phyloP scores from a whole-genome alignment of 1,140 invertebrate genomes.

The Drosophila tsacasi region DNA sequence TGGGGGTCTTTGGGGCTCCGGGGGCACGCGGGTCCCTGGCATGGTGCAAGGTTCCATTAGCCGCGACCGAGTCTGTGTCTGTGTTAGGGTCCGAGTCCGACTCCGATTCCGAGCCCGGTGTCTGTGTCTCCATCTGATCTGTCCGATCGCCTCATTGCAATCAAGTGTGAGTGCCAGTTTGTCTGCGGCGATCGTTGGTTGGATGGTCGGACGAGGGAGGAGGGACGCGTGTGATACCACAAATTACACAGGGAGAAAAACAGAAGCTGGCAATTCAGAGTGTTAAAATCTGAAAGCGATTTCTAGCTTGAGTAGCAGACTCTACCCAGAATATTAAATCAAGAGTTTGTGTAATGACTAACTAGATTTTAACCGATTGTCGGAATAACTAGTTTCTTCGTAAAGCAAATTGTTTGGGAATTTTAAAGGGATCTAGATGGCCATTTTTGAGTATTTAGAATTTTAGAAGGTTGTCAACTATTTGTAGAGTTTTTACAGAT shows the following conservation, averaged over 20 bases:
- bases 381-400: too few species aligned
- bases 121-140: slow-evolving; percentile 2
- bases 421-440: neutral
- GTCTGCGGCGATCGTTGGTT: slow-evolving; percentile 70
- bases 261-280: neutral
- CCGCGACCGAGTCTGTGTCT: slow-evolving; percentile 47
- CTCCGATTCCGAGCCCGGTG: slow-evolving; percentile 9
- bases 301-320: neutral
- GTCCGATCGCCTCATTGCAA: slow-evolving; percentile 64
- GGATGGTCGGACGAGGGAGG: slow-evolving; percentile 4
- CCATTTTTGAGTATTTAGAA: neutral
- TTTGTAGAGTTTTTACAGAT: neutral
- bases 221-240: slow-evolving; percentile 28
- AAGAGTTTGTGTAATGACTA: neutral
- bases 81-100: slow-evolving; percentile 3
- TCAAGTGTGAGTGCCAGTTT: slow-evolving; percentile 82
- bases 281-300: neutral
- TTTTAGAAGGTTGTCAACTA: neutral
- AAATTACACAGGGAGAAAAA: slow-evolving; percentile 19
- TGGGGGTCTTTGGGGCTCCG: neutral
- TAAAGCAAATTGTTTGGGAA: neutral
- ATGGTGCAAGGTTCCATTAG: slow-evolving; percentile 74
- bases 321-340: too few species aligned
- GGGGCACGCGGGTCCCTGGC: slow-evolving; percentile 18
- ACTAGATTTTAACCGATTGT: neutral